Percentiles rank a stretch among this genome's conserved stretches.
These are phyloP conservation scores for Cheilosia vulpina DNA, from an alignment of 2,888 invertebrate species.

Conservation along the genomic window DNA sequence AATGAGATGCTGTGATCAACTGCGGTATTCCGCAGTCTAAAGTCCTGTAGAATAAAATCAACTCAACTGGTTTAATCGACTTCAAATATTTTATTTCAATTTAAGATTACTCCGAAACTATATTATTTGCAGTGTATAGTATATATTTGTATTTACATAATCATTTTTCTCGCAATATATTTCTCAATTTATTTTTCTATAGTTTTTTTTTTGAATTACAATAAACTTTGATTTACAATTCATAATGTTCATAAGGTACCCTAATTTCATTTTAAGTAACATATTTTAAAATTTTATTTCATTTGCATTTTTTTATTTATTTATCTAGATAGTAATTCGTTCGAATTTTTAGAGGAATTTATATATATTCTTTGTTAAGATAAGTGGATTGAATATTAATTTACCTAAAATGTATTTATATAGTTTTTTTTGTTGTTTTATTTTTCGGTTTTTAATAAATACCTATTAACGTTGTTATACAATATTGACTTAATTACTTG, in stretches of 20 bases:
- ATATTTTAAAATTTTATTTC: slow-evolving; percentile 2
- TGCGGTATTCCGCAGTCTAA: too few species aligned
- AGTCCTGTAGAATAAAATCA: neutral
- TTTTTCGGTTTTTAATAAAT: neutral
- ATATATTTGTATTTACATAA: slow-evolving; percentile 10
- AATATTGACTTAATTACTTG: neutral
- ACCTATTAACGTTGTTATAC: slow-evolving; percentile 9
- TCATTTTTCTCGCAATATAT: neutral
- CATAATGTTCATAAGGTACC: slow-evolving; percentile 42
- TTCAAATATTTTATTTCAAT: slow-evolving; percentile 30
- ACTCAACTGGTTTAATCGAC: slow-evolving; percentile 14
- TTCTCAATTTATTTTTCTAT: neutral
- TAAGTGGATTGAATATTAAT: slow-evolving; percentile 28
- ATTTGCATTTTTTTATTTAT: neutral
- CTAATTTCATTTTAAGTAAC: slow-evolving; percentile 32
- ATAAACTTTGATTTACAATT: slow-evolving; percentile 54
- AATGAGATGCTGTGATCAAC: too few species aligned
- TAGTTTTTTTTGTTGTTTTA: neutral
- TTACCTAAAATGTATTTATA: slow-evolving; percentile 22
- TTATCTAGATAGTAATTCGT: slow-evolving; percentile 48
- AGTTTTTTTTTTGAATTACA: slow-evolving; percentile 16
- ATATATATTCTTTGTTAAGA: slow-evolving; percentile 14
- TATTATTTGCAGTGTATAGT: slow-evolving; percentile 22
- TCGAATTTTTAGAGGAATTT: slow-evolving; percentile 29
- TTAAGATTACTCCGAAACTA: slow-evolving; percentile 29